Evolutionary conservation across 1,140 invertebrate genomes (phyloP).

Genomic region (Augochlora pura): DNA sequence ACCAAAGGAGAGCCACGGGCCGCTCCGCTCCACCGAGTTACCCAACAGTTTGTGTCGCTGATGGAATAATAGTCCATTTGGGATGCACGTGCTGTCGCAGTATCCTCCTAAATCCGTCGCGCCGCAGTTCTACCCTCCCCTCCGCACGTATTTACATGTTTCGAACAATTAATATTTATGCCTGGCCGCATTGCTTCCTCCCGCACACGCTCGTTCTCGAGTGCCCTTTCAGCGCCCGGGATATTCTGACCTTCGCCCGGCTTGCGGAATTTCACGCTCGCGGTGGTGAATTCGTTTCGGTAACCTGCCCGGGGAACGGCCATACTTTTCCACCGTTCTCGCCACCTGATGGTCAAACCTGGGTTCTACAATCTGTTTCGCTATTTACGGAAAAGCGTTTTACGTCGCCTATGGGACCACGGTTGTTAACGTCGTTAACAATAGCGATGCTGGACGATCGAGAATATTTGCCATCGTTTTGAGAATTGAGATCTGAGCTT

Average conservation of each 20-base stretch:
- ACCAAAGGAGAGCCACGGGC: slow-evolving; percentile 48
- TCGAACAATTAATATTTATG: slow-evolving; percentile 78
- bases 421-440: too few relatives aligned
- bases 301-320: too few relatives aligned
- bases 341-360: too few relatives aligned
- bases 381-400: too few relatives aligned
- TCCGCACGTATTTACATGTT: slow-evolving; percentile 76
- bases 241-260: slow-evolving; percentile 6
- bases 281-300: slow-evolving; percentile 7
- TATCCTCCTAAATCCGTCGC: slow-evolving; percentile 51
- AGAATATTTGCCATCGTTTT: too few relatives aligned
- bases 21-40: slow-evolving; percentile 72
- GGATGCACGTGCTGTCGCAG: slow-evolving; percentile 76
- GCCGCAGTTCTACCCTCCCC: slow-evolving; percentile 37
- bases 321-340: background rate
- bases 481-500: too few relatives aligned
- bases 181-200: slow-evolving; percentile 49
- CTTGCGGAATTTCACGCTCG: slow-evolving; percentile 3
- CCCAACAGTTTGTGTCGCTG: slow-evolving; percentile 76
- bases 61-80: slow-evolving; percentile 79
- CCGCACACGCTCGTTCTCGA: background rate
- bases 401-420: too few relatives aligned
- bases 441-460: too few relatives aligned
- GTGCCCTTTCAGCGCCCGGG: slow-evolving; percentile 36
- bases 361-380: too few relatives aligned